Evolutionary conservation across 2,113 vertebrate genomes (phyloP).

Genomic region (Heptranchias perlo): DNA sequence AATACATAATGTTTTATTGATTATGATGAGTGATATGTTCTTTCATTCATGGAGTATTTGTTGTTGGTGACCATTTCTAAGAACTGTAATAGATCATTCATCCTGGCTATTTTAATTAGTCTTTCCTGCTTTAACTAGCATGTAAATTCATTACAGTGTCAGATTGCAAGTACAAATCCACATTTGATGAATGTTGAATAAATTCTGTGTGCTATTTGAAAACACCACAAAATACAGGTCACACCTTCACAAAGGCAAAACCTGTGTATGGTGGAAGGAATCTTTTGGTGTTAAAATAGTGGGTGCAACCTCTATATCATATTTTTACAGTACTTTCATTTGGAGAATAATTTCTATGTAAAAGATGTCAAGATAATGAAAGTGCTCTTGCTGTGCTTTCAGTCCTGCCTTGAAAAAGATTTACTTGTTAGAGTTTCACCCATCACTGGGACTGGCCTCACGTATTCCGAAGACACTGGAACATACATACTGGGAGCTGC

Average conservation of each 20-base stretch:
- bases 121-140: background rate
- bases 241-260: background rate
- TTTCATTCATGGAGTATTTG: background rate
- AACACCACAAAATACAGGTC: background rate
- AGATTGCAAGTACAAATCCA: background rate
- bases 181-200: background rate
- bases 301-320: background rate
- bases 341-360: background rate
- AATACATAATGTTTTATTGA: background rate
- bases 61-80: background rate
- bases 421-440: constrained; percentile 64
- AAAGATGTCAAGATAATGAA: background rate
- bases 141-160: background rate
- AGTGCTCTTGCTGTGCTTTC: constrained; percentile 39
- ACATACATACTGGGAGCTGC: constrained; percentile 54
- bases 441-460: constrained; percentile 56
- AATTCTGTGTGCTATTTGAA: background rate
- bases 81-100: background rate
- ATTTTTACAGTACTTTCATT: background rate
- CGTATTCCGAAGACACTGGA: constrained; percentile 51
- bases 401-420: constrained; percentile 56
- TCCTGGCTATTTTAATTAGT: background rate
- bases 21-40: background rate
- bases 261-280: background rate
- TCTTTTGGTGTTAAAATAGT: background rate